A percentile compares a stretch with the other conserved stretches of the same genome.
Conservation (phyloP, 2,797 vertebrate species). For the Molossus molossus region DNA sequence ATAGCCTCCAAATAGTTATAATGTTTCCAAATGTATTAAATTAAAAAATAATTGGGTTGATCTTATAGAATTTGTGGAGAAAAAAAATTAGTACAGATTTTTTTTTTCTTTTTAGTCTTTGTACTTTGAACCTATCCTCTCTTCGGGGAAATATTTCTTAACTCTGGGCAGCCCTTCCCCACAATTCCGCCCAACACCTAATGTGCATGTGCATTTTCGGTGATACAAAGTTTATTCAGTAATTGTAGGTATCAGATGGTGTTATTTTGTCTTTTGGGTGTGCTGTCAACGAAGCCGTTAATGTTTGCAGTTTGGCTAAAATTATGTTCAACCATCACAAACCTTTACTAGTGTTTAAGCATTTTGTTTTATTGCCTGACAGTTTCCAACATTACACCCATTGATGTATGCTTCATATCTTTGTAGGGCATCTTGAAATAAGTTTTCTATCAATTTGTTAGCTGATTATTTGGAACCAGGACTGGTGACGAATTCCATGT, state of each 20-base stretch:
- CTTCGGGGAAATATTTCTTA: constrained; percentile 68
- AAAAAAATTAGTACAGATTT: constrained; percentile 63
- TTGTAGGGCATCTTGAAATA: not conserved
- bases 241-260: constrained; percentile 75
- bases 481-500: constrained; percentile 53
- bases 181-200: constrained; percentile 75
- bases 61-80: constrained; percentile 65
- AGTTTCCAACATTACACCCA: not conserved
- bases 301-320: constrained; percentile 60
- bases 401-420: not conserved
- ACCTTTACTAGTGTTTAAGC: constrained; percentile 57
- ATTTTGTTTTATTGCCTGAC: constrained; percentile 19
- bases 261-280: constrained; percentile 26
- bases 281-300: constrained; percentile 54
- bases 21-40: constrained; percentile 69
- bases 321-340: not conserved
- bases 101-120: constrained; percentile 53
- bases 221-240: constrained; percentile 68
- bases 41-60: constrained; percentile 72
- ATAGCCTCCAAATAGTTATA: not conserved
- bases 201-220: constrained; percentile 75
- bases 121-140: constrained; percentile 13
- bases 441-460: constrained; percentile 43
- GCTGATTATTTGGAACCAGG: constrained; percentile 15
- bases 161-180: constrained; percentile 73